phyloP scores from a whole-genome alignment of 2,113 vertebrate genomes.

The Vidua macroura region DNA sequence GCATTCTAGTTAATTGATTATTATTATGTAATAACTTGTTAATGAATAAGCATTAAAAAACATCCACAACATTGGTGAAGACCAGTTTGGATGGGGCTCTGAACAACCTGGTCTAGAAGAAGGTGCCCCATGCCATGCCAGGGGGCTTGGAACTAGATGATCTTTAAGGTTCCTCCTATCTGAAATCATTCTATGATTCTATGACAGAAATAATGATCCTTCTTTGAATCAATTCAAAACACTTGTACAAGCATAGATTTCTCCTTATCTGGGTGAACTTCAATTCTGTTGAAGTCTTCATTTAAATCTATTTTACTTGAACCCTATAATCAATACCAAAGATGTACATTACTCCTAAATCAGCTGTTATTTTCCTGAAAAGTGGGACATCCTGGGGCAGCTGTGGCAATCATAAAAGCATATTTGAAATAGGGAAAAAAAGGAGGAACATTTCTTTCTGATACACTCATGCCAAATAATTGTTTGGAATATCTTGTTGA shows the following conservation, averaged over 20 bases:
- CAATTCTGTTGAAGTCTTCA: neutral
- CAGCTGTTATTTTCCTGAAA: neutral
- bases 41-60: neutral
- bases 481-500: neutral
- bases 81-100: neutral
- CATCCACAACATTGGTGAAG: neutral
- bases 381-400: neutral
- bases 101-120: neutral
- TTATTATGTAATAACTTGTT: neutral
- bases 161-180: neutral
- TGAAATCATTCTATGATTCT: neutral
- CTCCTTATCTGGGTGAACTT: neutral
- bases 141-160: neutral
- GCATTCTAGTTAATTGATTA: neutral
- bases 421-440: neutral
- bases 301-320: neutral
- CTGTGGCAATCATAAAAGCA: neutral
- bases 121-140: neutral
- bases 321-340: neutral
- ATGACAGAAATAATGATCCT: neutral
- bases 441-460: neutral
- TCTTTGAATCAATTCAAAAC: neutral
- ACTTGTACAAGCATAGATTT: neutral
- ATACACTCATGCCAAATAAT: neutral
- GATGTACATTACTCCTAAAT: neutral